phyloP scores from a whole-genome alignment of 2,113 vertebrate genomes.

The Varanus salvator region DNA sequence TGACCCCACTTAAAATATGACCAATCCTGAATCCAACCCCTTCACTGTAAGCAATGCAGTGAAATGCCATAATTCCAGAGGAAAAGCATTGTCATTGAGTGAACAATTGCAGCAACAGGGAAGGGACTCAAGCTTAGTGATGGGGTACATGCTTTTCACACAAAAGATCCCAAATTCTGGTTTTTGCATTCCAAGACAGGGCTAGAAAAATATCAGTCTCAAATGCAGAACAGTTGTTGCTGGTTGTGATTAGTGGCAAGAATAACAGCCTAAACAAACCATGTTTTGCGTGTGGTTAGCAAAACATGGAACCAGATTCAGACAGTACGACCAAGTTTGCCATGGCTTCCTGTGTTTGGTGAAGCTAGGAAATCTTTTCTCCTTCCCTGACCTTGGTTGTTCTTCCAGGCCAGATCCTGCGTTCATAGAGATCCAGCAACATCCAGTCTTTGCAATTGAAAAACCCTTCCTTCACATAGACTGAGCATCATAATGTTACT shows the following conservation, averaged over 20 bases:
- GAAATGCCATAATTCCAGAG: neutral
- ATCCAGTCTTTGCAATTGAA: neutral
- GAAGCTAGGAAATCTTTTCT: no score
- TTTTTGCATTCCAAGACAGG: no score
- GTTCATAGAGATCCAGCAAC: neutral
- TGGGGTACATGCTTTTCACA: no score
- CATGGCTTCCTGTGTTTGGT: no score
- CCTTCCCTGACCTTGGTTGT: neutral
- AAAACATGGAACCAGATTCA: no score
- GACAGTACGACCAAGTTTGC: no score
- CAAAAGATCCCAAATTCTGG: no score
- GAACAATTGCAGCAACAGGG: neutral
- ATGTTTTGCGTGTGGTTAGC: neutral
- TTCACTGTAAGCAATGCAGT: neutral
- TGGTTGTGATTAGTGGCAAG: no score
- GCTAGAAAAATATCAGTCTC: no score
- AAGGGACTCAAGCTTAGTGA: neutral
- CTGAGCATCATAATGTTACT: neutral
- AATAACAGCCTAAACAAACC: no score
- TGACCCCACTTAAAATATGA: neutral
- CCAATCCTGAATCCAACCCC: neutral
- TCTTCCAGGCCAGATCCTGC: neutral
- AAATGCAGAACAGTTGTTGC: no score
- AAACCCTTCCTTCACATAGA: neutral
- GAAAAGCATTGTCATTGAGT: neutral